A percentile compares a stretch with the other conserved stretches of the same genome.
phyloP scores from a whole-genome alignment of 2,113 vertebrate genomes.

The Podocnemis expansa region DNA sequence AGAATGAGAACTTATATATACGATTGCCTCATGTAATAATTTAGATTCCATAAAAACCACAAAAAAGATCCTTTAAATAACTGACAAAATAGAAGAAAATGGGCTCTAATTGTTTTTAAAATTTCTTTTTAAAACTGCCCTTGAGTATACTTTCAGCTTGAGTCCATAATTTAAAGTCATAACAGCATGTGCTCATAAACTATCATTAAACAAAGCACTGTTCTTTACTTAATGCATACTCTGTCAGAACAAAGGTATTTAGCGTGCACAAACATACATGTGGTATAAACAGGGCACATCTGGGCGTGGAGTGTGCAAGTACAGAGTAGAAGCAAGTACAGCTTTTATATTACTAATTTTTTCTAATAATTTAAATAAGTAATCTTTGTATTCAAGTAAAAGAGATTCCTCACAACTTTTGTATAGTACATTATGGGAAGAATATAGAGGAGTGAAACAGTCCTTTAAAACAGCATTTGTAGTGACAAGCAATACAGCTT shows the following conservation, averaged over 20 bases:
- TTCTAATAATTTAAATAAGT: not conserved
- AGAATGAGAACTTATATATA: not conserved
- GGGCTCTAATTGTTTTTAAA: not conserved
- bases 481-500: not conserved
- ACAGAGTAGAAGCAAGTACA: not conserved
- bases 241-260: not conserved
- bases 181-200: not conserved
- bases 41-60: not conserved
- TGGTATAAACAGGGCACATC: not conserved
- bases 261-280: not conserved
- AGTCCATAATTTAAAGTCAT: not conserved
- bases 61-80: not conserved
- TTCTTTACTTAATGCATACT: not conserved
- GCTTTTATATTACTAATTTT: not conserved
- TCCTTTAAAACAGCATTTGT: not conserved
- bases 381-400: not conserved
- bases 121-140: not conserved
- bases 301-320: not conserved
- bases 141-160: not conserved
- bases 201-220: not conserved
- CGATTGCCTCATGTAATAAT: not conserved
- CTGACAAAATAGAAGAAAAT: not conserved
- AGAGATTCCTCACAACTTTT: not conserved
- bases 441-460: not conserved
- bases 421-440: not conserved